Evolutionary conservation across 2,113 vertebrate species (phyloP).

Genomic region (Lophotis ruficrista): DNA sequence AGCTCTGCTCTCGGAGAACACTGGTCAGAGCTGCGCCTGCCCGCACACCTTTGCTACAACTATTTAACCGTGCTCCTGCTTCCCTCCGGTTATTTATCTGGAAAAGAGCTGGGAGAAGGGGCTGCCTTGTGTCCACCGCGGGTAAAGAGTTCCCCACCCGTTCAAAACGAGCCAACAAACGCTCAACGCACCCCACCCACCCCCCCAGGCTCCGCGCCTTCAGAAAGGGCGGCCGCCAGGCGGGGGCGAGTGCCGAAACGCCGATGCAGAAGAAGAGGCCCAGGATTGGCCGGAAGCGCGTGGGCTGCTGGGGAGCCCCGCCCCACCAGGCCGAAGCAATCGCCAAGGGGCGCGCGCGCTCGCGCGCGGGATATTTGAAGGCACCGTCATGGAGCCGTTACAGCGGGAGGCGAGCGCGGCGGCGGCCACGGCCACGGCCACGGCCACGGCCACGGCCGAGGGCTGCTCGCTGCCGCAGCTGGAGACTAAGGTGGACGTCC

Average conservation of each 20-base stretch:
- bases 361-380: not conserved
- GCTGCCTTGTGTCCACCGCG: accelerated
- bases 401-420: not conserved
- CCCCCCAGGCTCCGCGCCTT: too few species aligned
- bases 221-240: too few species aligned
- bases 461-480: too few species aligned
- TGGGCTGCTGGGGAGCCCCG: too few species aligned
- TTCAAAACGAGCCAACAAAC: too few species aligned
- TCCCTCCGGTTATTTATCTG: too few species aligned
- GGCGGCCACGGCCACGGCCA: not conserved
- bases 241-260: not conserved
- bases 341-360: not conserved
- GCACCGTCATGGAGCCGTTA: not conserved
- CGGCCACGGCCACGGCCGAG: too few species aligned
- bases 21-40: not conserved
- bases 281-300: not conserved
- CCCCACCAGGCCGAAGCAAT: not conserved
- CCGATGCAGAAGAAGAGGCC: accelerated
- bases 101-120: too few species aligned
- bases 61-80: too few species aligned
- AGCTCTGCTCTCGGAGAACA: not conserved
- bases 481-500: not conserved
- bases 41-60: too few species aligned
- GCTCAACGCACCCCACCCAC: too few species aligned
- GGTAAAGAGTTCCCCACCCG: too few species aligned